phyloP scores from a whole-genome alignment of 2,888 invertebrate species.

The Sialis lutaria region DNA sequence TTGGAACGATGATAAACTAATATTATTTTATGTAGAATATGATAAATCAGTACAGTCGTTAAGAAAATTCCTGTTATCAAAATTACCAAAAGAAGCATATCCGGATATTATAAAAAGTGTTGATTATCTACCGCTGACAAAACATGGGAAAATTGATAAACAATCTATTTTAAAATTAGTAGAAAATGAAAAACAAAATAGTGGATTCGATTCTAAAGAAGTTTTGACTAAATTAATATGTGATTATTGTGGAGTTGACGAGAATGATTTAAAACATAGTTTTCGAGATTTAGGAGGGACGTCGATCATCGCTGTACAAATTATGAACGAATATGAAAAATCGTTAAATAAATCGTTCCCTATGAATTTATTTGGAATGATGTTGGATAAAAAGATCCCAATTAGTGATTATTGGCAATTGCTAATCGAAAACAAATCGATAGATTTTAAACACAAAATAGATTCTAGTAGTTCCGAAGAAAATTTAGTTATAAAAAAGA shows the following conservation, averaged over 20 bases:
- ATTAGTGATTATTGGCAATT: conserved; percentile 20
- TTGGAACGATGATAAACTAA: conserved; percentile 31
- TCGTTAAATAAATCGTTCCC: conserved; percentile 26
- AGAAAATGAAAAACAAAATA: conserved; percentile 17
- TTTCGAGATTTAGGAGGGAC: conserved; percentile 50
- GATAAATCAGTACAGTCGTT: conserved; percentile 13
- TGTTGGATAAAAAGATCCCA: conserved; percentile 30
- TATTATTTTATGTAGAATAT: conserved; percentile 28
- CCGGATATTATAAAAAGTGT: conserved; percentile 48
- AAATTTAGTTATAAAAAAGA: conserved; percentile 5
- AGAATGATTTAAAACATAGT: conserved; percentile 16
- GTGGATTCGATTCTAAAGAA: conserved; percentile 15
- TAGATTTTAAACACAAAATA: conserved; percentile 1
- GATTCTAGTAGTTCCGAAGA: background rate
- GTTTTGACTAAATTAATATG: conserved; percentile 16
- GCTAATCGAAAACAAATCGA: background rate
- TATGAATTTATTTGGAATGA: conserved; percentile 29
- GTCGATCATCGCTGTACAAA: conserved; percentile 47
- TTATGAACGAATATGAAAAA: conserved; percentile 37
- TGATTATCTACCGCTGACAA: conserved; percentile 38
- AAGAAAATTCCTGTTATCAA: conserved; percentile 17
- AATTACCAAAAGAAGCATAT: conserved; percentile 20
- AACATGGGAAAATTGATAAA: conserved; percentile 52
- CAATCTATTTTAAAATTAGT: conserved; percentile 24
- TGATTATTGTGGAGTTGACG: conserved; percentile 17